phyloP scores from a whole-genome alignment of 2,888 invertebrate species.

The Eledone cirrhosa region DNA sequence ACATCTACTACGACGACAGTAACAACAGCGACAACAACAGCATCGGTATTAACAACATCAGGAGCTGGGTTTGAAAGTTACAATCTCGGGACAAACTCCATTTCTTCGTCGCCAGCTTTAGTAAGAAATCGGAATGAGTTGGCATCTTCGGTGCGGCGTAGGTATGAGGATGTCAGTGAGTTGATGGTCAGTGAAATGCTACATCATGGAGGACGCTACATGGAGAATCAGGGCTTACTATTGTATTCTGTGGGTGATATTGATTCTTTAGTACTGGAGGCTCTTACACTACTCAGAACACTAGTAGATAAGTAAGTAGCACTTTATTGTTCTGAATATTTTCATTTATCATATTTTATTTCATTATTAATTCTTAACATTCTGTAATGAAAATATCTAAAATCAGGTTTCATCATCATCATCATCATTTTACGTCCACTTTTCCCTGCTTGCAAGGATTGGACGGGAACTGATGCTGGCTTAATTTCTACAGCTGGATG shows the following conservation, averaged over 20 bases:
- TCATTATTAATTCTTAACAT: neutral
- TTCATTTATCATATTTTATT: neutral
- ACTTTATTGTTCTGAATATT: neutral
- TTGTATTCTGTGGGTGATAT: slow-evolving; percentile 36
- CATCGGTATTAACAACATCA: too few species aligned
- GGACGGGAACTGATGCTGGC: too few species aligned
- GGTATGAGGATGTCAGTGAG: slow-evolving; percentile 15
- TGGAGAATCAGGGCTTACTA: slow-evolving; percentile 14
- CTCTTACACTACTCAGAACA: slow-evolving; percentile 80
- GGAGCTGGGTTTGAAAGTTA: too few species aligned
- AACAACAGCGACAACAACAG: too few species aligned
- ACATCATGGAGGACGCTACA: slow-evolving; percentile 3
- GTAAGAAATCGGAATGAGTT: neutral
- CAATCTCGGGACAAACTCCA: neutral
- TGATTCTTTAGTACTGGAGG: slow-evolving; percentile 82
- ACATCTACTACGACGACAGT: too few species aligned
- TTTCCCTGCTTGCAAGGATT: too few species aligned
- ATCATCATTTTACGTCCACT: too few species aligned
- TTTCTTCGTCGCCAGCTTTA: neutral
- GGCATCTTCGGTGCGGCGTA: slow-evolving; percentile 3
- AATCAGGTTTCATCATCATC: too few species aligned
- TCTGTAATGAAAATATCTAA: too few species aligned
- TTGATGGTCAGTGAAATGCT: slow-evolving; percentile 17
- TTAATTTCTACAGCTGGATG: too few species aligned
- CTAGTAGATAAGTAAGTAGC: slow-evolving; percentile 82